These are phyloP conservation scores for Amiota communis DNA, from an alignment of 2,888 invertebrate species.

Conservation along the genomic window DNA sequence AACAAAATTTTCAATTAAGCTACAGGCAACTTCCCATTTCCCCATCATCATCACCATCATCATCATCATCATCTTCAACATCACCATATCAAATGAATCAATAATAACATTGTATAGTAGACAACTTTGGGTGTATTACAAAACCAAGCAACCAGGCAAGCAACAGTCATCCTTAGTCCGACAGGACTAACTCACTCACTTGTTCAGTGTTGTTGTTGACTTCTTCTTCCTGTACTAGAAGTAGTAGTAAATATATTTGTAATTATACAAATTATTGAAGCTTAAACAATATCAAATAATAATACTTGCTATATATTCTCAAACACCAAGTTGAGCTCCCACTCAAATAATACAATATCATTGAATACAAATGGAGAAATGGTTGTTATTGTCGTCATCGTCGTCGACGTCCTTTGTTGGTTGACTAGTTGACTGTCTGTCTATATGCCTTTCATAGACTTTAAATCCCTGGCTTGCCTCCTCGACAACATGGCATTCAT, in stretches of 20 bases:
- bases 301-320: background rate
- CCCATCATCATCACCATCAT: background rate
- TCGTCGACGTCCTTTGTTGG: no score
- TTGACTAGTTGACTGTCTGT: no score
- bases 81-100: slow-evolving; percentile 14
- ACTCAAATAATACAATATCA: no score
- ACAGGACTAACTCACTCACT: no score
- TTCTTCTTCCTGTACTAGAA: background rate
- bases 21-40: background rate
- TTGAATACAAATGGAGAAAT: no score
- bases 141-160: background rate
- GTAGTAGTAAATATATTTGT: slow-evolving; percentile 9
- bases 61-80: no score
- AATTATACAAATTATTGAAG: slow-evolving; percentile 22
- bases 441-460: background rate
- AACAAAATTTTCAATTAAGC: slow-evolving; percentile 5
- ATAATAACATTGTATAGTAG: slow-evolving; percentile 15
- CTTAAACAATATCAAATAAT: slow-evolving; percentile 11
- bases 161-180: no score
- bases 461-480: background rate
- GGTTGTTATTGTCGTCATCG: no score
- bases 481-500: background rate
- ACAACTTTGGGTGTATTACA: slow-evolving; percentile 3
- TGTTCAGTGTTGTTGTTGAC: slow-evolving; percentile 1
- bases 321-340: no score